A percentile compares a stretch with the other conserved stretches of the same genome.
Evolutionary conservation across 2,113 vertebrate genomes (phyloP).

Genomic region (Notiomystis cincta): DNA sequence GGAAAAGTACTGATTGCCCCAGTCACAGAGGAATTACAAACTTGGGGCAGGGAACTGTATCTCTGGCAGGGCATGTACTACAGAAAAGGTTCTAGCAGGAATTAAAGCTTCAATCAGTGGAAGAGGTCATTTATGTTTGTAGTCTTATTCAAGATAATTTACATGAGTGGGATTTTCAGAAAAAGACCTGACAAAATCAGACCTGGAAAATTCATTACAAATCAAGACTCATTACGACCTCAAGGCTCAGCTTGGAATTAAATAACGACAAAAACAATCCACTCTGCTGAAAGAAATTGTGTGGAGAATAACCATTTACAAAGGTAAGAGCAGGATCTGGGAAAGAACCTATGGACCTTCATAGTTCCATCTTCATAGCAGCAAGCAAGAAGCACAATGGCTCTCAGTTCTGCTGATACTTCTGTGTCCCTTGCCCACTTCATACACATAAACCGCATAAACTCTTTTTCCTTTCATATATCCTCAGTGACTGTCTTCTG

Average conservation of each 20-base stretch:
- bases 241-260: neutral
- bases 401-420: neutral
- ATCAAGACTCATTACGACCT: neutral
- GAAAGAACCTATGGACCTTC: neutral
- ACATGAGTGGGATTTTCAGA: neutral
- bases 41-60: neutral
- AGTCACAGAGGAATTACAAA: neutral
- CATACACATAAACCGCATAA: neutral
- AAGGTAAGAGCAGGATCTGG: neutral
- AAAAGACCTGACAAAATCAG: neutral
- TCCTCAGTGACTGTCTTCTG: neutral
- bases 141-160: neutral
- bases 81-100: neutral
- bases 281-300: neutral
- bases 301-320: neutral
- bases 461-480: neutral
- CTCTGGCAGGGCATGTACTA: neutral
- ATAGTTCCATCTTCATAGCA: neutral
- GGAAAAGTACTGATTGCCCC: neutral
- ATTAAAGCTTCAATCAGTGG: neutral
- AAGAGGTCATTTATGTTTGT: neutral
- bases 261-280: neutral
- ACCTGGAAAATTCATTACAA: neutral
- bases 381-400: neutral
- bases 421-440: neutral